A percentile compares a stretch with the other conserved stretches of the same genome.
phyloP scores from a whole-genome alignment of 2,797 vertebrate species.

The Spondyliosoma cantharus region DNA sequence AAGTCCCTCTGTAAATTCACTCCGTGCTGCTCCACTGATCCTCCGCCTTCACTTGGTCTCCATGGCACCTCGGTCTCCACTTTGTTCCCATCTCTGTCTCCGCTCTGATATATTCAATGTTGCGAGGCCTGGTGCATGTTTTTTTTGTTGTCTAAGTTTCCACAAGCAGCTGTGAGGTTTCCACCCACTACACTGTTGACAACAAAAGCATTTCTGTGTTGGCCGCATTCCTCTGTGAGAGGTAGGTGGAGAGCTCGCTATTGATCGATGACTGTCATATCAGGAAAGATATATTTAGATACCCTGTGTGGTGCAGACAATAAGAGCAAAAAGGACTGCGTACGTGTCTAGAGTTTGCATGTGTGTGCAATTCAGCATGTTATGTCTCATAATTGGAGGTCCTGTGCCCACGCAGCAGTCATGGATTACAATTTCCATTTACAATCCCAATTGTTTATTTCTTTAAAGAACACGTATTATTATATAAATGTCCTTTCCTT shows the following conservation, averaged over 20 bases:
- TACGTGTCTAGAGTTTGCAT: background rate
- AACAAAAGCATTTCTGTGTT: slow-evolving; percentile 32
- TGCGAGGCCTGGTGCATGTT: background rate
- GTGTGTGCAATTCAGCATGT: background rate
- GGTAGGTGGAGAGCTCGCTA: slow-evolving; percentile 28
- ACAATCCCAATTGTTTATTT: background rate
- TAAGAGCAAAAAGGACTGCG: background rate
- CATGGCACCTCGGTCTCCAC: slow-evolving; percentile 17
- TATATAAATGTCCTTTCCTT: no score
- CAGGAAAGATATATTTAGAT: slow-evolving; percentile 26
- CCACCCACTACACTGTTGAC: slow-evolving; percentile 14
- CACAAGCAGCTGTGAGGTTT: slow-evolving; percentile 26
- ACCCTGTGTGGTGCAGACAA: slow-evolving; percentile 3
- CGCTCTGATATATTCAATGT: slow-evolving; percentile 9
- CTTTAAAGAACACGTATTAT: no score
- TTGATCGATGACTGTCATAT: slow-evolving; percentile 47
- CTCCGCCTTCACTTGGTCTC: slow-evolving; percentile 40
- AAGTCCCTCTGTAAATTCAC: slow-evolving; percentile 53
- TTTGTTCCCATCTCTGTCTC: slow-evolving; percentile 35
- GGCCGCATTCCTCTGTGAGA: slow-evolving; percentile 15
- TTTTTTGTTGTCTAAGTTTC: slow-evolving; percentile 10
- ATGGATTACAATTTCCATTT: background rate
- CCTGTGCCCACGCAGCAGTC: no score
- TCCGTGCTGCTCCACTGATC: slow-evolving; percentile 41
- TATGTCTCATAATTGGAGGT: background rate